Evolutionary conservation across 2,113 vertebrate genomes (phyloP).

Genomic region (Eudyptes chrysolophus): DNA sequence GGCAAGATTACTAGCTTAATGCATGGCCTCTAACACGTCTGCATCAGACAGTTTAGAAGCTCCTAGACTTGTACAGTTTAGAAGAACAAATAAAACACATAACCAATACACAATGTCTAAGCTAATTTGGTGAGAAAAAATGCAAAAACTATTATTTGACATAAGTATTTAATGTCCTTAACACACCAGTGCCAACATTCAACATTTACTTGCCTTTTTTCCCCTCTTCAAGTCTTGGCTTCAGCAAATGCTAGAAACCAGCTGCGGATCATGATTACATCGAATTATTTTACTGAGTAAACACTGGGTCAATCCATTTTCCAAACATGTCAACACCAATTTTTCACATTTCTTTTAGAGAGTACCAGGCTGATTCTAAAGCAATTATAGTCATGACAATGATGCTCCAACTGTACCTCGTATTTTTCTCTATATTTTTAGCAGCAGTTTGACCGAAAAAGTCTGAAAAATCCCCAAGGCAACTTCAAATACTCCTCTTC

Average conservation of each 20-base stretch:
- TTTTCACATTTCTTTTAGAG: not conserved
- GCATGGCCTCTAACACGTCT: not conserved
- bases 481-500: not conserved
- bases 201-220: not conserved
- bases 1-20: not conserved
- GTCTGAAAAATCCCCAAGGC: not conserved
- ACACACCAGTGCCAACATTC: not conserved
- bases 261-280: not conserved
- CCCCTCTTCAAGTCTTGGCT: not conserved
- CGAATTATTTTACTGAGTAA: slow-evolving; percentile 25
- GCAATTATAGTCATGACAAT: not conserved
- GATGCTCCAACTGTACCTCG: not conserved
- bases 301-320: not conserved
- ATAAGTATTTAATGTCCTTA: not conserved
- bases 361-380: not conserved
- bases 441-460: not conserved
- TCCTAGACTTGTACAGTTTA: not conserved
- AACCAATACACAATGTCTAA: not conserved
- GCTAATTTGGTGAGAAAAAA: not conserved
- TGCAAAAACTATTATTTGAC: not conserved
- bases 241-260: not conserved
- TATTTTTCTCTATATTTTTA: not conserved
- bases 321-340: not conserved
- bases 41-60: not conserved
- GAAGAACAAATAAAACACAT: not conserved